These are phyloP conservation scores for Trissonchulus sp. DNA, from an alignment of 2,888 invertebrate species.

Conservation along the genomic window DNA sequence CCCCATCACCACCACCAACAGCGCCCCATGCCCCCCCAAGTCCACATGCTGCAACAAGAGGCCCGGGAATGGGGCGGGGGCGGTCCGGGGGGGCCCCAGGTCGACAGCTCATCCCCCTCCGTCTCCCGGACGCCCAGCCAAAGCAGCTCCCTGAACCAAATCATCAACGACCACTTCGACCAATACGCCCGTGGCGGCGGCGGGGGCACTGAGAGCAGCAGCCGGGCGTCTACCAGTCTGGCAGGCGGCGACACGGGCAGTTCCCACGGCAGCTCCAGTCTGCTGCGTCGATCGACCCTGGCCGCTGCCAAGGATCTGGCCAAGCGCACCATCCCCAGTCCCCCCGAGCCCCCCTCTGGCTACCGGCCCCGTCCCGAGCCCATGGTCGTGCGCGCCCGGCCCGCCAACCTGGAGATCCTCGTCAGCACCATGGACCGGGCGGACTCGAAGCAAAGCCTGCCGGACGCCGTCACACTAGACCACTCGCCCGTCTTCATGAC, in stretches of 20 bases:
- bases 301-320: constrained; percentile 38
- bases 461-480: constrained; percentile 65
- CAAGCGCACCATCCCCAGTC: not conserved
- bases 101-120: not conserved
- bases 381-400: constrained; percentile 33
- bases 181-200: constrained; percentile 64
- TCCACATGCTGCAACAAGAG: not conserved
- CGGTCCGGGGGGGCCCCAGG: not conserved
- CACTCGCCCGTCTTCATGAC: constrained; percentile 70
- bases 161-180: constrained; percentile 80
- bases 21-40: not conserved
- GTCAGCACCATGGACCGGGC: constrained; percentile 59
- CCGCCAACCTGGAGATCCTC: constrained; percentile 33
- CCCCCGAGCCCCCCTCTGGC: constrained; percentile 32
- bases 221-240: not conserved
- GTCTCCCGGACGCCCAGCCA: not conserved
- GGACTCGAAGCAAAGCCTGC: constrained; percentile 90
- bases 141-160: constrained; percentile 26
- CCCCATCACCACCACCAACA: not conserved
- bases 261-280: not conserved
- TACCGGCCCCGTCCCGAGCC: constrained; percentile 34
- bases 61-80: not conserved
- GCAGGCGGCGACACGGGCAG: not conserved
- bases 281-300: constrained; percentile 21
- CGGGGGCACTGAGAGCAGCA: constrained; percentile 24